A percentile compares a stretch with the other conserved stretches of the same genome.
phyloP scores from a whole-genome alignment of 2,888 invertebrate species.

The Trissoscelio sp. region DNA sequence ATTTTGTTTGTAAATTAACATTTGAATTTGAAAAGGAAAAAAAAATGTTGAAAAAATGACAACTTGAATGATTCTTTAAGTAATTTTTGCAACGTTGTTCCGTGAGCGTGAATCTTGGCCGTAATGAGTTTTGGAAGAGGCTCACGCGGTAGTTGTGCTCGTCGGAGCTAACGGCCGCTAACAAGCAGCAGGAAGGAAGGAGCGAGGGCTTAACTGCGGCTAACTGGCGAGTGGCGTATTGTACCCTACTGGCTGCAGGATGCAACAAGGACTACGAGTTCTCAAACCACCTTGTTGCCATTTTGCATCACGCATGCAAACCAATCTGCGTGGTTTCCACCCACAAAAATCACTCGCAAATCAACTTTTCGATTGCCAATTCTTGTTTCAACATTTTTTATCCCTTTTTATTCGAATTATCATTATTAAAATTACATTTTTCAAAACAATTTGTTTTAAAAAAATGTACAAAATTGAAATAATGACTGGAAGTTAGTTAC shows the following conservation, averaged over 20 bases:
- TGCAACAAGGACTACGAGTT: slow-evolving; percentile 69
- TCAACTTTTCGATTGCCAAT: background rate
- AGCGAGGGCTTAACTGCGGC: slow-evolving; percentile 68
- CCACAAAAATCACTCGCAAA: background rate
- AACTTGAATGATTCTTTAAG: slow-evolving; percentile 21
- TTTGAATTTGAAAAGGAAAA: too few species aligned
- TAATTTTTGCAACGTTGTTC: slow-evolving; percentile 36
- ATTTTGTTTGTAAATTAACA: too few species aligned
- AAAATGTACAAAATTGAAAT: too few species aligned
- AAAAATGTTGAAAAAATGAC: too few species aligned
- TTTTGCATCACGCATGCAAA: slow-evolving; percentile 69
- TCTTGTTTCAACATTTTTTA: too few species aligned
- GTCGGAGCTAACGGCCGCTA: slow-evolving; percentile 75
- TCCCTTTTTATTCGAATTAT: too few species aligned
- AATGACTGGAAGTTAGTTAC: too few species aligned
- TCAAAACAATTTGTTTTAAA: too few species aligned
- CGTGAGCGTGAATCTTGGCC: slow-evolving; percentile 43
- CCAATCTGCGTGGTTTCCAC: slow-evolving; percentile 23
- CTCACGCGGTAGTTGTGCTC: slow-evolving; percentile 57
- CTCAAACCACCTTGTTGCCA: slow-evolving; percentile 66
- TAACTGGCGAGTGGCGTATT: slow-evolving; percentile 61
- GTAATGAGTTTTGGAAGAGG: slow-evolving; percentile 67
- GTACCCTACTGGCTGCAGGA: slow-evolving; percentile 70
- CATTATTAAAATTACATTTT: too few species aligned
- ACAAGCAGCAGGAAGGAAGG: slow-evolving; percentile 73